Evolutionary conservation across 2,888 invertebrate species (phyloP).

Genomic region (Masnerella sp.): DNA sequence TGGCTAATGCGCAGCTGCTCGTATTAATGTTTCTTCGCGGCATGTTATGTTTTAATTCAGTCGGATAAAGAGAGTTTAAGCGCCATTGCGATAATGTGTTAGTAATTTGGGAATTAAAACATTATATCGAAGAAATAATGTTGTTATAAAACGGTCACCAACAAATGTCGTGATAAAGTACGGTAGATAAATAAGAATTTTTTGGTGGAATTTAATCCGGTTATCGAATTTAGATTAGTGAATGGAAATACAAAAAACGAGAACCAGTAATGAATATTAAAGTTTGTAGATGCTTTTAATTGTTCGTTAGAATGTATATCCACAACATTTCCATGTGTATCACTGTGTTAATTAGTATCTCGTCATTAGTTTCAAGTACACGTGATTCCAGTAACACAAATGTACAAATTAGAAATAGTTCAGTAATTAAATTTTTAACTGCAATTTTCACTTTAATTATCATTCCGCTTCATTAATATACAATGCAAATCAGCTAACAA

Average conservation of each 20-base stretch:
- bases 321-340: not conserved
- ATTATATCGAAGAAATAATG: not conserved
- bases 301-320: not conserved
- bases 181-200: too few relatives aligned
- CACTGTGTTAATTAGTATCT: constrained; percentile 33
- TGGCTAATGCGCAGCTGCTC: constrained; percentile 6
- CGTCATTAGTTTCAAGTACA: constrained; percentile 12
- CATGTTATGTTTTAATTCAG: constrained; percentile 13
- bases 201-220: too few relatives aligned
- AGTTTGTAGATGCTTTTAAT: too few relatives aligned
- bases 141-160: too few relatives aligned
- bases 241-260: not conserved
- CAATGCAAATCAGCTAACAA: constrained; percentile 12
- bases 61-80: not conserved
- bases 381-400: constrained; percentile 4
- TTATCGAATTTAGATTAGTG: too few relatives aligned
- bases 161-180: too few relatives aligned
- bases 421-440: constrained; percentile 7
- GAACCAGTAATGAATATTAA: too few relatives aligned
- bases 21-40: not conserved
- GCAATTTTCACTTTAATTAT: constrained; percentile 7
- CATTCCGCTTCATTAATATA: constrained; percentile 9
- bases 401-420: constrained; percentile 17
- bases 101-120: not conserved
- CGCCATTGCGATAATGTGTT: not conserved